These are phyloP conservation scores for Carettochelys insculpta DNA, from an alignment of 2,113 vertebrate genomes.

Conservation along the genomic window DNA sequence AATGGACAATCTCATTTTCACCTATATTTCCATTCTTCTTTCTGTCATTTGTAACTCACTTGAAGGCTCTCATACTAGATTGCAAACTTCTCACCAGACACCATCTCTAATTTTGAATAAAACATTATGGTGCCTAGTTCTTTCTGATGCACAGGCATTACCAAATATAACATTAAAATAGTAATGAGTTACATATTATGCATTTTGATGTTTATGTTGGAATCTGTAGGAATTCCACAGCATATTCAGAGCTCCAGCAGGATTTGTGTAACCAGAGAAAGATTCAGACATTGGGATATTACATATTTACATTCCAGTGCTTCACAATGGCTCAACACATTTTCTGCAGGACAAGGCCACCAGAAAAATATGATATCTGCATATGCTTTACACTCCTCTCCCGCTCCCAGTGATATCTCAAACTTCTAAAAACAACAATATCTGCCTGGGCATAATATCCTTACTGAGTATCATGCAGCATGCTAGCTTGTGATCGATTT, in stretches of 20 bases:
- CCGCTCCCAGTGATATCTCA: neutral
- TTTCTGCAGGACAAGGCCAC: neutral
- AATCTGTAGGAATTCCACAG: neutral
- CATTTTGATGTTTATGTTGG: accelerated
- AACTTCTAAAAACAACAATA: neutral
- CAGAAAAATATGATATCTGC: neutral
- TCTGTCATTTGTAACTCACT: accelerated
- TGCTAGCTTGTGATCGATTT: neutral
- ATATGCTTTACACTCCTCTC: neutral
- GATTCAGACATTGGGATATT: neutral
- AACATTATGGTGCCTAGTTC: accelerated
- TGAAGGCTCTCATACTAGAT: neutral
- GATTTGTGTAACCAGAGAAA: neutral
- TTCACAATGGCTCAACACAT: neutral
- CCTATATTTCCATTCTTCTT: accelerated
- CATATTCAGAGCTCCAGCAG: accelerated
- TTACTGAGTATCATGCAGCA: neutral
- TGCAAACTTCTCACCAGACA: neutral
- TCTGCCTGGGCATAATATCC: neutral
- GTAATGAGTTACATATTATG: accelerated
- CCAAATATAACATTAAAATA: neutral
- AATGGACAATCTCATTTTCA: neutral
- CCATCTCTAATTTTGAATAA: accelerated
- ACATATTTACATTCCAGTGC: neutral
- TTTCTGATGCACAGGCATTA: neutral